Evolutionary conservation across 2,113 vertebrate genomes (phyloP), one percentile per base, ranked within the genome.

Genomic region (Antechinus flavipes): DNA sequence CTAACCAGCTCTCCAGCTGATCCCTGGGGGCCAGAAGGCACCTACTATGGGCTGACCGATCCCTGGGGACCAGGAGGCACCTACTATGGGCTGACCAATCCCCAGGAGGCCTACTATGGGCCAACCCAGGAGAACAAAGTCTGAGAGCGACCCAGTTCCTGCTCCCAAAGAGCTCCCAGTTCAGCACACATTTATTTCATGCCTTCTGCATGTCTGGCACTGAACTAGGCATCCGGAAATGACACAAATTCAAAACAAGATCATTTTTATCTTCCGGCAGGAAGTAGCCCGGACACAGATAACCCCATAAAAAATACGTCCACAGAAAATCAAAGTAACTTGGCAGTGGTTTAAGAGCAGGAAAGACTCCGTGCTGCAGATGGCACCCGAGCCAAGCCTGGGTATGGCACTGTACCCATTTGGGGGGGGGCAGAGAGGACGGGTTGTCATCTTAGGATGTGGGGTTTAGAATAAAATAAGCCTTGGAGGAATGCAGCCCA

Each of bases 321-420:
- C 55, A 25, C 30, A 58, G 26, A 56, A 56, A 56, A 9, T 11
- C 56, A 30, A 12, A 35, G 61, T 30, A 68, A 14, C 35, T 30
- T 30, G 27, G 30, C 27, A 30, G 30, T 1, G 30, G 27, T 26
- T 0, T 14, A 4, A 9, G 11, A 14, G 12, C 61, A 35, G 61
- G 30, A 35, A 1, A 68, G 61, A 11, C 30, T 68, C 35, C 1
- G 1, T n/a, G 12, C 3, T 16, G 68, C 5, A 76, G 61, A 35
- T 68, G 27, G 30, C 30, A 1, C 35, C 35, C 27, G 58, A 61
- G 58, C 27, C 16, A 14, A n/a, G 35, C 35, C 68, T 19, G 19
- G 68, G 4, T 5, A 27, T 3, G 1, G 5, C 7, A 3, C 1
- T n/a, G 16, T 16, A 35, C 30, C 12, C 4, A n/a, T n/a, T 35